phyloP scores from a whole-genome alignment of 2,113 vertebrate species.

The Ondatra zibethicus region DNA sequence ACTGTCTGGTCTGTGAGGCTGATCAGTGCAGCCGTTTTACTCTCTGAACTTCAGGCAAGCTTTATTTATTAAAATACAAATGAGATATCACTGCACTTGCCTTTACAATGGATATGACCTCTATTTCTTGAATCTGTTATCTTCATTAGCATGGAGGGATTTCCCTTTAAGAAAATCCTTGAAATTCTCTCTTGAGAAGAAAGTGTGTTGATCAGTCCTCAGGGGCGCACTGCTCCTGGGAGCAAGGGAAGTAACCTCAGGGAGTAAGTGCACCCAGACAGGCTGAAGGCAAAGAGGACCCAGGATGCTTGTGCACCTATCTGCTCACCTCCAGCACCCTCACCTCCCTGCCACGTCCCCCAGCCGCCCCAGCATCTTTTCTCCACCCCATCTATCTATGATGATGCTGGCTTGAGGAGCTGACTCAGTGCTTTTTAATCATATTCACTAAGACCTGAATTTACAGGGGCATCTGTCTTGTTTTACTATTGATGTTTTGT shows the following conservation, averaged over 20 bases:
- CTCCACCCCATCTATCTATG: not conserved
- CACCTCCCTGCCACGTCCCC: accelerated
- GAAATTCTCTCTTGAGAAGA: not conserved
- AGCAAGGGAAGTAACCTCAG: not conserved
- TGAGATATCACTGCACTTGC: too few relatives aligned
- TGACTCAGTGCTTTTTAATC: too few relatives aligned
- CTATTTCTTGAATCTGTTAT: not conserved
- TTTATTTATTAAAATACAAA: too few relatives aligned
- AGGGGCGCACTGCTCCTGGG: not conserved
- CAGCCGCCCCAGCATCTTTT: not conserved
- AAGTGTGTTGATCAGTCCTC: accelerated
- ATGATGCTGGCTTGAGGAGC: too few relatives aligned
- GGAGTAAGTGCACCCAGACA: too few relatives aligned
- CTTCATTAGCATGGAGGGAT: accelerated
- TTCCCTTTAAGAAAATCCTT: not conserved
- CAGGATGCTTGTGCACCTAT: accelerated
- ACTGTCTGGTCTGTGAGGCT: too few relatives aligned
- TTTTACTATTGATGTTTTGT: not conserved
- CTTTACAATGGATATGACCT: not conserved
- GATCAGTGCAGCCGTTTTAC: too few relatives aligned
- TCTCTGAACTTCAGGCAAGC: too few relatives aligned
- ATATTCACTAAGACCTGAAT: not conserved
- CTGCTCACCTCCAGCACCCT: too few relatives aligned
- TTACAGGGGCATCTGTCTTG: not conserved
- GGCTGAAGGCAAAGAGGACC: not conserved